Percentiles rank a stretch among this genome's conserved stretches.
Evolutionary conservation across 1,140 invertebrate genomes (phyloP).

Genomic region (Pogonomyrmex barbatus): DNA sequence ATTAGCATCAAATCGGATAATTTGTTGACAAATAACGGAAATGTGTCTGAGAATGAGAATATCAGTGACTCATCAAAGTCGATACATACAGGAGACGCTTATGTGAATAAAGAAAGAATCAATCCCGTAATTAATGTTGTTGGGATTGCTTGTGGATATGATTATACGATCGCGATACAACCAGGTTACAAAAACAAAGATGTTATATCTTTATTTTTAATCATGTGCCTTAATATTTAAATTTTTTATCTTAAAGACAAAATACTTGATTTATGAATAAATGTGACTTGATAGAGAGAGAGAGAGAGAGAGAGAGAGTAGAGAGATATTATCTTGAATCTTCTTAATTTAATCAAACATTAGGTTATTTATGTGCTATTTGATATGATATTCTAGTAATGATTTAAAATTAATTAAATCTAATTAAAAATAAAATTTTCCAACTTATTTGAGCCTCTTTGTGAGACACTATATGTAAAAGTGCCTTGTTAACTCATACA

Average conservation of each 20-base stretch:
- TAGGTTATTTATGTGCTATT: not conserved
- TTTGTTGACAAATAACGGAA: slow-evolving; percentile 41
- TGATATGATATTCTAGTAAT: not conserved
- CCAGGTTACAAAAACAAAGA: slow-evolving; percentile 81
- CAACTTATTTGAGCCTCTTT: not conserved
- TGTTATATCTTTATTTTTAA: not conserved
- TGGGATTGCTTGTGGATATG: slow-evolving; percentile 89
- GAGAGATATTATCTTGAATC: not conserved
- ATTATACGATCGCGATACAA: slow-evolving; percentile 91
- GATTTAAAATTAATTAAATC: not conserved
- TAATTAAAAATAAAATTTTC: not conserved
- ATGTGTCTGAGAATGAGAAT: slow-evolving; percentile 52
- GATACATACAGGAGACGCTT: slow-evolving; percentile 46
- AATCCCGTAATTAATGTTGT: slow-evolving; percentile 81
- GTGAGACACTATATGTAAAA: no score
- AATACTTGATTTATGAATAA: not conserved
- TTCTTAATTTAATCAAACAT: not conserved
- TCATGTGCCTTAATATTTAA: not conserved
- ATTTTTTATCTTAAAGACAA: slow-evolving; percentile 16
- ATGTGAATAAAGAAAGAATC: slow-evolving; percentile 77
- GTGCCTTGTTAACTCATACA: no score
- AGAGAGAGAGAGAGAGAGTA: no score
- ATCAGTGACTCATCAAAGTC: slow-evolving; percentile 46
- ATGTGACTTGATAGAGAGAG: no score
- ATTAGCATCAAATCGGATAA: slow-evolving; percentile 42